Evolutionary conservation across 2,888 invertebrate genomes (phyloP), one percentile per base, ranked within the genome.

Genomic region (Mimumesa dahlbomi): DNA sequence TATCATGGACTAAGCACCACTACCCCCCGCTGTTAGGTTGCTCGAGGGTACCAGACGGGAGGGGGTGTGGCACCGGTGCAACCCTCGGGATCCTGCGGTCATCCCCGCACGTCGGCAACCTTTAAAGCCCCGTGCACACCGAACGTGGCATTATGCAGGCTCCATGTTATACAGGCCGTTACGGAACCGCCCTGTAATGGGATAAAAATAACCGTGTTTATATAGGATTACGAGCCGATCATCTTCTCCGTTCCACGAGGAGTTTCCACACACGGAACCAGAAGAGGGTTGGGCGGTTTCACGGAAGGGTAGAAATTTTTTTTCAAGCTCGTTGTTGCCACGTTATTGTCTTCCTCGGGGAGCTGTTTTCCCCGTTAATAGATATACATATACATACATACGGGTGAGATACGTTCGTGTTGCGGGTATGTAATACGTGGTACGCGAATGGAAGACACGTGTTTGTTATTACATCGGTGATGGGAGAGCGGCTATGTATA

Each of bases 201-300:
- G 77, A 83, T 76, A 79, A 79, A 82, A 85, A 81, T 83, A 84
- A 81, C 85, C 71, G 72, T 81, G 81, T 83, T 81, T 82, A 75
- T 82, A 82, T 80, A 82, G 77, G 81, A 83, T 81, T 79, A 83
- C 75, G 61, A 74, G 70, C 42, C 62, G 76, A 79, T 81, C 75
- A 72, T 75, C 73, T 72, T 71, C 46, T 77, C 49, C 16, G 57
- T 61, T 61, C 70, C 22, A 31, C 45, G 48, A 49, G 49, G 45
- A 66, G 52, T 58, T 52, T 66, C 25, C 36, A n/a, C n/a, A n/a
- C n/a, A n/a, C 31, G 50, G 43, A 46, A 52, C 54, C 25, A 22
- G 43, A 50, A 48, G 45, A 40, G 52, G 42, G 49, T 52, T 42
- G 62, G 18, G 6, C 2, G 4, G 25, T 4, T 9, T 16, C n/a